A percentile compares a stretch with the other conserved stretches of the same genome.
These are phyloP conservation scores for Champsocephalus esox DNA, from an alignment of 2,797 vertebrate species.

Conservation along the genomic window DNA sequence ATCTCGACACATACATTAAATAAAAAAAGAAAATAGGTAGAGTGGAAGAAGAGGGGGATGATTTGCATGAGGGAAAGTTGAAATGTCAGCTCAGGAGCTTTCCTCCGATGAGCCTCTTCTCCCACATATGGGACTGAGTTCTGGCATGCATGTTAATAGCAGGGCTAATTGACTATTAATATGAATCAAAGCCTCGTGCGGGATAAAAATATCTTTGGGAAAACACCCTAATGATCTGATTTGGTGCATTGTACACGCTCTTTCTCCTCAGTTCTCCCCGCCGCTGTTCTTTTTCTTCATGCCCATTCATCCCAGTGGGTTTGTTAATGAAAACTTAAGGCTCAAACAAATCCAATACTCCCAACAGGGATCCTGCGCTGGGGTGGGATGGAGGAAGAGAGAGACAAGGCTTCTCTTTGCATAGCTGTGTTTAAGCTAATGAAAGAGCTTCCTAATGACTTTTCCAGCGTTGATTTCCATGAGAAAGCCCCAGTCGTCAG, in stretches of 20 bases:
- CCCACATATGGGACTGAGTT: conserved; percentile 11
- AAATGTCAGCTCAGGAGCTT: conserved; percentile 30
- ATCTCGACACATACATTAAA: conserved; percentile 43
- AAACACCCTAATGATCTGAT: conserved; percentile 74
- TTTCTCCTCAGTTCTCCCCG: conserved; percentile 26
- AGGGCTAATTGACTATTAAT: conserved; percentile 76
- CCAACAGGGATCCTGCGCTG: conserved; percentile 53
- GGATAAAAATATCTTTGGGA: conserved; percentile 67
- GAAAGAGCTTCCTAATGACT: conserved; percentile 78
- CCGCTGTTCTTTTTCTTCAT: conserved; percentile 19
- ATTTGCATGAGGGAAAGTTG: conserved; percentile 58
- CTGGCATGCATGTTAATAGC: conserved; percentile 57
- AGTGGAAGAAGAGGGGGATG: background rate
- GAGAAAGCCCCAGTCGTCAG: conserved; percentile 76
- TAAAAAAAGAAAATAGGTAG: conserved; percentile 5
- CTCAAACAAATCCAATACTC: conserved; percentile 65
- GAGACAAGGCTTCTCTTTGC: conserved; percentile 50
- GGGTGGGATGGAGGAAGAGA: conserved; percentile 38
- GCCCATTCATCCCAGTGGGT: conserved; percentile 54
- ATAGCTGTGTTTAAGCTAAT: conserved; percentile 75
- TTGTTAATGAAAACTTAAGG: conserved; percentile 72
- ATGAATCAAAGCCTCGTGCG: conserved; percentile 61
- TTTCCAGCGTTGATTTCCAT: conserved; percentile 72
- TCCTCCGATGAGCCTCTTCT: conserved; percentile 30
- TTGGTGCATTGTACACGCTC: conserved; percentile 36